These are phyloP conservation scores for Phyllostomus discolor DNA, from an alignment of 2,113 vertebrate genomes.

Conservation along the genomic window DNA sequence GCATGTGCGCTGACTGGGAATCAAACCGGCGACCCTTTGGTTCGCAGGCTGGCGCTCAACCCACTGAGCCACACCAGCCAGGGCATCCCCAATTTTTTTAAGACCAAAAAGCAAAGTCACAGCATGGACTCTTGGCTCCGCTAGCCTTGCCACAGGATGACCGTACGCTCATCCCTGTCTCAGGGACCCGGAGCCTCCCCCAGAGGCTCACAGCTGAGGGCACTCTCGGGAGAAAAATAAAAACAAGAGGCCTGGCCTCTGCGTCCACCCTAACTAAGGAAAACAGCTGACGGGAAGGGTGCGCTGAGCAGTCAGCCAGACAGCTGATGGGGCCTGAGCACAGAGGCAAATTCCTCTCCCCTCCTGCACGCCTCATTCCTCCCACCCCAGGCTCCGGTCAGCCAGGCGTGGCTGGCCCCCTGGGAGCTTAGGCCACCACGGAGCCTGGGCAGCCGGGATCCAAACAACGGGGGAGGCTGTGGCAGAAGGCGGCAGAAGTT, in stretches of 20 bases:
- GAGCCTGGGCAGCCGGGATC: neutral
- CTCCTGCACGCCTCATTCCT: constrained; percentile 19
- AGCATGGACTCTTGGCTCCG: neutral
- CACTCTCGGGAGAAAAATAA: constrained; percentile 57
- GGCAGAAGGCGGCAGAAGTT: neutral
- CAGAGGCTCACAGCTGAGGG: neutral
- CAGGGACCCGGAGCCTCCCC: neutral
- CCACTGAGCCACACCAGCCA: no score
- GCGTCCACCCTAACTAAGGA: constrained; percentile 42
- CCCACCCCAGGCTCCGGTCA: neutral
- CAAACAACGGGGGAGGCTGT: neutral
- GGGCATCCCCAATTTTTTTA: neutral
- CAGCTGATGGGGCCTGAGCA: constrained; percentile 60
- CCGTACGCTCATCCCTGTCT: neutral
- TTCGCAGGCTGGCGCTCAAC: no score
- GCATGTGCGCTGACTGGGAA: no score
- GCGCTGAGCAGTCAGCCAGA: constrained; percentile 48
- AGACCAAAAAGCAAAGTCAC: constrained; percentile 12
- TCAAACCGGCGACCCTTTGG: no score
- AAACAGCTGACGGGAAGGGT: constrained; percentile 67
- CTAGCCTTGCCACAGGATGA: neutral
- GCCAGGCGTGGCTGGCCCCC: constrained; percentile 47
- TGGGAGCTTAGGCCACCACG: constrained; percentile 31
- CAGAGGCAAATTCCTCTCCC: constrained; percentile 63
- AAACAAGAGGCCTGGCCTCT: constrained; percentile 49